Conservation (phyloP, 2,797 vertebrate species). For the Manis pentadactyla region DNA sequence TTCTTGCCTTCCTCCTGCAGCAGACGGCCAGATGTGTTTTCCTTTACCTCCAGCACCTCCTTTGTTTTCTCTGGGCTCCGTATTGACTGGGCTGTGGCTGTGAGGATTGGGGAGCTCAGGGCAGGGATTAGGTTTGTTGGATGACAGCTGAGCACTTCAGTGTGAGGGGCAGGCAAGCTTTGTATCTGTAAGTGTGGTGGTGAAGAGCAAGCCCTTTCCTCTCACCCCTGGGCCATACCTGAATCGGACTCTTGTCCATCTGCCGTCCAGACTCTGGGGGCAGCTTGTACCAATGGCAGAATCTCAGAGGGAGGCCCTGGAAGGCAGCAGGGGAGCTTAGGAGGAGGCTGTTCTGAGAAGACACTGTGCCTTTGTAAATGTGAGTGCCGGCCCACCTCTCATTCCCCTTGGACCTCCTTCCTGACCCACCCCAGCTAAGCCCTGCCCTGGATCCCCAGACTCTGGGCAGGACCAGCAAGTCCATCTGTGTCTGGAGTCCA, state of each 20-base stretch:
- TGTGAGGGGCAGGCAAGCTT: not conserved
- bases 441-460: not conserved
- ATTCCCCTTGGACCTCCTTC: not conserved
- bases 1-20: constrained; percentile 93
- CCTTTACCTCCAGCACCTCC: constrained; percentile 69
- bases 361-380: not conserved
- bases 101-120: not conserved
- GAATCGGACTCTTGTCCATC: constrained; percentile 64
- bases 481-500: not conserved
- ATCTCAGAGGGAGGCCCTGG: constrained; percentile 93
- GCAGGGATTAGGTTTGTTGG: not conserved
- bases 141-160: not conserved
- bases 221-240: constrained; percentile 59
- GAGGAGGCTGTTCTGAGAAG: not conserved
- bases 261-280: constrained; percentile 81
- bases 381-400: not conserved
- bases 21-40: constrained; percentile 42
- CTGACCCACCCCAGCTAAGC: not conserved
- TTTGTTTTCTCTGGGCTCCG: constrained; percentile 52
- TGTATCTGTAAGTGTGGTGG: not conserved
- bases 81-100: constrained; percentile 31
- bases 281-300: constrained; percentile 91
- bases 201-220: not conserved
- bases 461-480: not conserved
- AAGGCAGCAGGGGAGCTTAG: constrained; percentile 23